Percentiles rank a stretch among this genome's conserved stretches.
phyloP scores from a whole-genome alignment of 2,888 invertebrate species.

The Drepana falcataria region DNA sequence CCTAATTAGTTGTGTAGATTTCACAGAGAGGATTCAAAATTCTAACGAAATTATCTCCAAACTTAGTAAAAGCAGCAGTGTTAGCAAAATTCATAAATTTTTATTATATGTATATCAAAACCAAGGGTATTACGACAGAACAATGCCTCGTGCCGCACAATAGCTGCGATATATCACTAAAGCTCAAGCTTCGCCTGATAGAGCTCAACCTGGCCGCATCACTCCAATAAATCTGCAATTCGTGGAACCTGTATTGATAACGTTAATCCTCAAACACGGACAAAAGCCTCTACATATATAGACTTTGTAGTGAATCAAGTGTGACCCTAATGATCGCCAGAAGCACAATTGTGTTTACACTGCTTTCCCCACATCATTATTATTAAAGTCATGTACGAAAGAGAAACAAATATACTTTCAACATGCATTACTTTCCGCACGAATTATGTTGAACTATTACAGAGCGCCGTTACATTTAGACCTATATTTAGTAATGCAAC shows the following conservation, averaged over 20 bases:
- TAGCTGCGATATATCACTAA: not conserved
- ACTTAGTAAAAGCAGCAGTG: too few species aligned
- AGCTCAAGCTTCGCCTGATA: not conserved
- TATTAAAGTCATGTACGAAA: not conserved
- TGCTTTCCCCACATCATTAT: not conserved
- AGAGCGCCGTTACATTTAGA: constrained; percentile 17
- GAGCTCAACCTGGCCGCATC: not conserved
- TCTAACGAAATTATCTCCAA: too few species aligned
- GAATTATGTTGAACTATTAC: constrained; percentile 25
- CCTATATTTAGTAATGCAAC: constrained; percentile 11
- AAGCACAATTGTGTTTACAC: not conserved
- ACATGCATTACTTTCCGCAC: not conserved
- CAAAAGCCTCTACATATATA: not conserved
- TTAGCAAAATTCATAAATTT: too few species aligned
- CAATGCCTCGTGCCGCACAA: not conserved
- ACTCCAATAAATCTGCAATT: not conserved
- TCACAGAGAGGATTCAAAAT: too few species aligned
- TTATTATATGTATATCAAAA: not conserved
- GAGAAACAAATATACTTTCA: not conserved
- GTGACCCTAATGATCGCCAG: not conserved
- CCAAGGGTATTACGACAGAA: not conserved
- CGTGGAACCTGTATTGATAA: not conserved
- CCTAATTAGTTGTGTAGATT: too few species aligned
- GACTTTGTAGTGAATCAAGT: not conserved
- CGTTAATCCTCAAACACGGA: not conserved